Conservation (phyloP, 2,797 vertebrate species). For the Coluber constrictor region DNA sequence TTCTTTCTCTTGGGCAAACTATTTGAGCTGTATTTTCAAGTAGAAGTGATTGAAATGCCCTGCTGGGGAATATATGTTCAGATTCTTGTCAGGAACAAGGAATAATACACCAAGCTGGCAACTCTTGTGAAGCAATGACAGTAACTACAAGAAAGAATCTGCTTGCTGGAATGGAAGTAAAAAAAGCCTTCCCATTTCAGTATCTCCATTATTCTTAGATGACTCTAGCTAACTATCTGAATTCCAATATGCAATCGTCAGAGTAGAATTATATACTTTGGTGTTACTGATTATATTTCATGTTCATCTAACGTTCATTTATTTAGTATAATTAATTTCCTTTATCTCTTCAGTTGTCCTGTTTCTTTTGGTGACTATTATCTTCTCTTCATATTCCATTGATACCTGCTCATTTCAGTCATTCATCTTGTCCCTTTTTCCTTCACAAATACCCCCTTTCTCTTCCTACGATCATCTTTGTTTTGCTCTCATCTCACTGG, state of each 20-base stretch:
- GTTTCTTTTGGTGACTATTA: not conserved
- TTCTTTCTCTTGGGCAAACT: constrained; percentile 11
- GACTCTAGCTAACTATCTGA: not conserved
- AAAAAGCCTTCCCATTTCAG: not conserved
- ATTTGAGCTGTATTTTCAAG: constrained; percentile 1
- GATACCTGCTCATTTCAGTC: not conserved
- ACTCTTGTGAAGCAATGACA: not conserved
- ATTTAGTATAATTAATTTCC: not conserved
- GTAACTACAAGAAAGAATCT: not conserved
- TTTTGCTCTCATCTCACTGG: not conserved
- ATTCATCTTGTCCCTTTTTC: not conserved
- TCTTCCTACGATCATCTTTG: not conserved
- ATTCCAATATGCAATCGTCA: not conserved
- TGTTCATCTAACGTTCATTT: not conserved
- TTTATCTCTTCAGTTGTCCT: not conserved
- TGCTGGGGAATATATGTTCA: not conserved
- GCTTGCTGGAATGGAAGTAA: not conserved
- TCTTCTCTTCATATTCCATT: not conserved
- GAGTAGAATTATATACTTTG: not conserved
- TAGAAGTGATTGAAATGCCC: constrained; percentile 11
- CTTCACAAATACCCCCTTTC: not conserved
- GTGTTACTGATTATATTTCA: not conserved
- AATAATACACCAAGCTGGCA: not conserved
- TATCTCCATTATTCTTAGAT: not conserved
- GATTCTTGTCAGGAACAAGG: constrained; percentile 4